phyloP scores from a whole-genome alignment of 92 coral and sea anemone genomes.

The Phenganax marumi region DNA sequence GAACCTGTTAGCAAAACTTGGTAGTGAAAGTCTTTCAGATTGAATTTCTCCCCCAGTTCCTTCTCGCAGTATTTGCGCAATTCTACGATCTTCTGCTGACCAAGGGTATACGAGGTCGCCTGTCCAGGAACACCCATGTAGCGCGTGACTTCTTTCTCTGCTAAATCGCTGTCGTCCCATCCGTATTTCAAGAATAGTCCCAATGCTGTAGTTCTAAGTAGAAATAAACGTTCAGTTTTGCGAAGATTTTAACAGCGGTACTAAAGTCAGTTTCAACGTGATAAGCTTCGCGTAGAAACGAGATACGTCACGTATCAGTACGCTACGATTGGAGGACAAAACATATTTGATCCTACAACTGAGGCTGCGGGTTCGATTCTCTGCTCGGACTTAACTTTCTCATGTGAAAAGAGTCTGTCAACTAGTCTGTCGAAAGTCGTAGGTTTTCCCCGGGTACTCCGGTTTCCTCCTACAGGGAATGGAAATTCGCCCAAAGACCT shows the following conservation, averaged over 20 bases:
- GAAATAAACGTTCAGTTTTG: too few species aligned
- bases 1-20: slow-evolving; percentile 82
- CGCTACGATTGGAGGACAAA: too few species aligned
- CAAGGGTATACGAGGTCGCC: slow-evolving; percentile 78
- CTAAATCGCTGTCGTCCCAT: slow-evolving; percentile 56
- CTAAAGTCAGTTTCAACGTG: not conserved
- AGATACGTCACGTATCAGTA: too few species aligned
- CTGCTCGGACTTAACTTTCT: too few species aligned
- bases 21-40: slow-evolving; percentile 76
- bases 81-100: slow-evolving; percentile 63
- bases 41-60: slow-evolving; percentile 63
- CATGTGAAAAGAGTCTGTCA: too few species aligned
- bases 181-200: slow-evolving; percentile 53
- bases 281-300: not conserved
- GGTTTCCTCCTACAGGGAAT: too few species aligned
- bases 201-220: slow-evolving; percentile 34
- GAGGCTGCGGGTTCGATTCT: too few species aligned
- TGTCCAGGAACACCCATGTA: slow-evolving; percentile 89
- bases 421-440: too few species aligned
- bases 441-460: too few species aligned
- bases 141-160: slow-evolving; percentile 70
- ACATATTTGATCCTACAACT: too few species aligned
- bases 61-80: slow-evolving; percentile 55
- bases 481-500: too few species aligned
- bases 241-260: not conserved